Conservation (phyloP, 2,797 vertebrate genomes). For the Remorina albescens region DNA sequence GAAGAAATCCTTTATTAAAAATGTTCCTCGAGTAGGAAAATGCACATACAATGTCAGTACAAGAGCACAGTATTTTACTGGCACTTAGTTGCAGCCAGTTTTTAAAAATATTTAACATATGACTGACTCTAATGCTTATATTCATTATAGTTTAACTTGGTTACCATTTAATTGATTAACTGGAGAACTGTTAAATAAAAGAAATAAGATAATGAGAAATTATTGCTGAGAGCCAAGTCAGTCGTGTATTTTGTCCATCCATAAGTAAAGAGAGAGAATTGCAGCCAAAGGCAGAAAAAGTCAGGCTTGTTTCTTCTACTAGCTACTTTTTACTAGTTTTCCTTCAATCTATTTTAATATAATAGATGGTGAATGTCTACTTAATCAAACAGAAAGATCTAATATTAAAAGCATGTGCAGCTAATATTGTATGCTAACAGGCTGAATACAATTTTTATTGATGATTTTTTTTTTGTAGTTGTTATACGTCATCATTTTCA, state of each 20-base stretch:
- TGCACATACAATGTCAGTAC: background rate
- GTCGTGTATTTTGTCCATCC: too few species aligned
- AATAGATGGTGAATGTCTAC: background rate
- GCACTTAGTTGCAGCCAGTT: background rate
- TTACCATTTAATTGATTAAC: background rate
- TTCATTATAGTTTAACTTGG: background rate
- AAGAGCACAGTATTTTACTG: background rate
- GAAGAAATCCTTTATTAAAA: background rate
- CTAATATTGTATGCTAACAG: background rate
- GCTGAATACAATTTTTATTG: background rate
- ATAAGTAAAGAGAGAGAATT: too few species aligned
- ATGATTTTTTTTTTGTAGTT: background rate
- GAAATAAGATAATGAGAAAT: too few species aligned
- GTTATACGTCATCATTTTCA: background rate
- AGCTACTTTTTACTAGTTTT: too few species aligned
- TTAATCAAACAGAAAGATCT: background rate
- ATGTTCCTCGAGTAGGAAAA: background rate
- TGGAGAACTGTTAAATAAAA: background rate
- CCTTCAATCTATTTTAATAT: background rate
- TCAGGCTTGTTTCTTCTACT: too few species aligned
- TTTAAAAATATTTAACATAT: background rate
- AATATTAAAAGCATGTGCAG: background rate
- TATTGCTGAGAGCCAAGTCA: background rate
- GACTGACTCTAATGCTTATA: background rate
- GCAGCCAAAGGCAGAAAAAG: background rate